Percentiles rank a stretch among this genome's conserved stretches.
phyloP scores from a whole-genome alignment of 2,113 vertebrate species.

The Pyxicephalus adspersus region DNA sequence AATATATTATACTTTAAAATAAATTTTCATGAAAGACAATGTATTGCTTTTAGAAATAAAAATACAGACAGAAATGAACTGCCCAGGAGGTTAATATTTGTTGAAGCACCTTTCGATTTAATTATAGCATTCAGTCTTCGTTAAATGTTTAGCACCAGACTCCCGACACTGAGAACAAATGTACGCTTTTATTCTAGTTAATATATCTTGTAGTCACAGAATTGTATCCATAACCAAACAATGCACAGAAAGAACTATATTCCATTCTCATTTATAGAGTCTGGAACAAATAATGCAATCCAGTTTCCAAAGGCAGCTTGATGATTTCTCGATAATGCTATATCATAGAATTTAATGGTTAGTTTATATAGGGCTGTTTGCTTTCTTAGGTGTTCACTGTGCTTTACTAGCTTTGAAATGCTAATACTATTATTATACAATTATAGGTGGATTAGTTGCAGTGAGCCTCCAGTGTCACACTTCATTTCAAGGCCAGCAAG shows the following conservation, averaged over 20 bases:
- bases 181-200: not conserved
- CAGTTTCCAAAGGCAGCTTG: not conserved
- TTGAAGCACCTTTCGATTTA: no score
- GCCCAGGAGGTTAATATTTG: no score
- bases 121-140: no score
- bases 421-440: not conserved
- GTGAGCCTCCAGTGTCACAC: not conserved
- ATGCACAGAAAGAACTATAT: not conserved
- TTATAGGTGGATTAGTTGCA: not conserved
- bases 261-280: conserved; percentile 6
- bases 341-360: conserved; percentile 8
- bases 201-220: not conserved
- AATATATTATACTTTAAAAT: no score
- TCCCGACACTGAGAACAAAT: no score
- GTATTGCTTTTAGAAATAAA: no score
- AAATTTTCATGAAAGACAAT: no score
- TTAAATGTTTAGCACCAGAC: no score
- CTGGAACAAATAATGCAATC: not conserved
- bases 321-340: not conserved
- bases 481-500: not conserved
- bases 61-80: no score
- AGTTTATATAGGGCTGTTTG: not conserved
- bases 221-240: not conserved
- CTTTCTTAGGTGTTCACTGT: not conserved
- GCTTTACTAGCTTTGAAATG: conserved; percentile 12